phyloP scores from a whole-genome alignment of 2,888 invertebrate species.

The Rhagium mordax region DNA sequence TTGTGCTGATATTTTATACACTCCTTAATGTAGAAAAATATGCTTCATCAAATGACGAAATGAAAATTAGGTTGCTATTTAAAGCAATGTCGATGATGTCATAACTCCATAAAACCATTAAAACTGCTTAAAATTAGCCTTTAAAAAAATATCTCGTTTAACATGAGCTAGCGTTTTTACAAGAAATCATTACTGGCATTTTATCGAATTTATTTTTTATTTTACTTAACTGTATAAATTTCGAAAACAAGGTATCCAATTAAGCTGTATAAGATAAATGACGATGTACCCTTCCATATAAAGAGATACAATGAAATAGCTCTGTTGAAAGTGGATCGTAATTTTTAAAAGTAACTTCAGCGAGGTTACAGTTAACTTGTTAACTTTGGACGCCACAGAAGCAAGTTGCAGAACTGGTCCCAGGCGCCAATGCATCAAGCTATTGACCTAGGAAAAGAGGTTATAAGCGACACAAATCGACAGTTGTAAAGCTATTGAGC shows the following conservation, averaged over 20 bases:
- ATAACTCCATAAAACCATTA: too few species aligned
- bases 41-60: too few species aligned
- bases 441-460: slow-evolving; percentile 29
- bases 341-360: background rate
- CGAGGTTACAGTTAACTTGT: background rate
- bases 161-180: too few species aligned
- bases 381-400: slow-evolving; percentile 12
- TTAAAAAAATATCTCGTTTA: too few species aligned
- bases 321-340: background rate
- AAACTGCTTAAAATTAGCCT: too few species aligned
- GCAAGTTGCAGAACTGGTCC: slow-evolving; percentile 45
- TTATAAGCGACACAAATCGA: slow-evolving; percentile 23
- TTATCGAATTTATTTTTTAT: too few species aligned
- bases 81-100: too few species aligned
- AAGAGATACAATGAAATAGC: background rate
- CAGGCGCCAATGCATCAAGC: slow-evolving; percentile 35
- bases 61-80: too few species aligned
- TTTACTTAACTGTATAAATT: background rate
- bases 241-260: background rate
- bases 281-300: background rate
- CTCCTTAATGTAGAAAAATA: too few species aligned
- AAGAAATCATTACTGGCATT: too few species aligned
- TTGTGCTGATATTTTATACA: too few species aligned
- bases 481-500: slow-evolving; percentile 9
- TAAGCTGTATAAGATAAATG: background rate